A percentile compares a stretch with the other conserved stretches of the same genome.
Evolutionary conservation across 2,113 vertebrate species (phyloP).

Genomic region (Sylvietta virens): DNA sequence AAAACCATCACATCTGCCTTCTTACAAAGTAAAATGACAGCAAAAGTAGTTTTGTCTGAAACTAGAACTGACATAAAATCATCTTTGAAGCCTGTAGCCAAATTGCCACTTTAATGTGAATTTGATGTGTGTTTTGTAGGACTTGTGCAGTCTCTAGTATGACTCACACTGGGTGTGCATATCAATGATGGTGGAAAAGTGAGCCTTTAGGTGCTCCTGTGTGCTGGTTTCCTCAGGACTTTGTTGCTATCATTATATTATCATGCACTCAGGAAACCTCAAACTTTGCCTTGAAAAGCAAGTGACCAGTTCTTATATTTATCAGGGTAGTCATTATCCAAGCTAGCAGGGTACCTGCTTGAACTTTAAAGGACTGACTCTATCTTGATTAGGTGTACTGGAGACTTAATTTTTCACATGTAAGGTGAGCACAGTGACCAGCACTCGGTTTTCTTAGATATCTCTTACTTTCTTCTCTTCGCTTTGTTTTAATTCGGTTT

Average conservation of each 20-base stretch:
- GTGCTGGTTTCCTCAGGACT: background rate
- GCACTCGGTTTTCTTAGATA: background rate
- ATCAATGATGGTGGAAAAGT: background rate
- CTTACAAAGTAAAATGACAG: background rate
- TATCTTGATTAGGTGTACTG: background rate
- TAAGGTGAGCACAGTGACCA: background rate
- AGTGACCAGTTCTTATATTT: background rate
- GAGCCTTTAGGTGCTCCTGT: background rate
- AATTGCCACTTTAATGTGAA: background rate
- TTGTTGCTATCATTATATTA: background rate
- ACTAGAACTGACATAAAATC: background rate
- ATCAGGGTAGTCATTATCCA: background rate
- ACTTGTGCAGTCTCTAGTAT: fast-evolving
- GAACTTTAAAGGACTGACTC: background rate
- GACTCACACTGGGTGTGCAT: fast-evolving
- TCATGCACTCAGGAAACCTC: background rate
- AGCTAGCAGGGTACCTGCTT: background rate
- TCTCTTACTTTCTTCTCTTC: background rate
- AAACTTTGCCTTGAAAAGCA: background rate
- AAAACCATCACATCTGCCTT: too few relatives aligned
- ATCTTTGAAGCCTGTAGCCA: background rate
- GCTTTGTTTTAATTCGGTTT: background rate
- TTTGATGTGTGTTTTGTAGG: background rate
- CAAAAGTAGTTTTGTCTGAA: background rate
- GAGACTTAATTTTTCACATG: background rate